Conservation (phyloP, 2,888 invertebrate species). For the Scaptomyza polygonia region DNA sequence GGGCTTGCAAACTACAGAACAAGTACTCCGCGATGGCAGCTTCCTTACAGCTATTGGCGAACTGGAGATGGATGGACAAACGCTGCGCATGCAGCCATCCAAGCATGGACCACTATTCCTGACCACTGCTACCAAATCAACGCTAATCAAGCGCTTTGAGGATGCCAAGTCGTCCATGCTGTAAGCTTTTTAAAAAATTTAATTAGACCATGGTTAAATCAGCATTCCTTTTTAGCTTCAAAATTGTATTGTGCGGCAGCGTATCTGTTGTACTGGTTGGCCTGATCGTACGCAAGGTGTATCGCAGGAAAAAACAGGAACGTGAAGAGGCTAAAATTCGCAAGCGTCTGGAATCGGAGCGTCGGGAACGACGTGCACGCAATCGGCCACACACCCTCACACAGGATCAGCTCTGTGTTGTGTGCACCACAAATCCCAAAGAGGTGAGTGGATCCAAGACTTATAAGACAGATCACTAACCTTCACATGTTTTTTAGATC, state of each 20-base stretch:
- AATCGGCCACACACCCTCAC: constrained; percentile 87
- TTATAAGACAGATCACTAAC: neutral
- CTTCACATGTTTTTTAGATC: constrained; percentile 85
- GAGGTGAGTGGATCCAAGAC: constrained; percentile 86
- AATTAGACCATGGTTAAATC: neutral
- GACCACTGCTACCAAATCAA: constrained; percentile 91
- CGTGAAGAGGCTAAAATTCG: constrained; percentile 86
- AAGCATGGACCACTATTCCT: constrained; percentile 90
- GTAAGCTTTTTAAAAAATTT: constrained; percentile 82
- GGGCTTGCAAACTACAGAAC: constrained; percentile 94
- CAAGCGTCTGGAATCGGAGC: constrained; percentile 86
- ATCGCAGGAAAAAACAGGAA: constrained; percentile 85
- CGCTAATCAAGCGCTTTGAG: constrained; percentile 90
- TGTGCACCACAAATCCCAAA: constrained; percentile 93
- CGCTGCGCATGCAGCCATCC: constrained; percentile 90
- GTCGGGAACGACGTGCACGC: constrained; percentile 88
- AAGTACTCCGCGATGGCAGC: constrained; percentile 92
- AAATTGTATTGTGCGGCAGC: constrained; percentile 86
- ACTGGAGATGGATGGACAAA: constrained; percentile 88
- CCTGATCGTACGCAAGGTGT: constrained; percentile 86
- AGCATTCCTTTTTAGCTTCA: constrained; percentile 83
- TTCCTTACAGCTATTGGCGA: constrained; percentile 92
- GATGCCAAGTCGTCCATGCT: constrained; percentile 89
- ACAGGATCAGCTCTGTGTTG: constrained; percentile 90
- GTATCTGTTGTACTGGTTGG: constrained; percentile 86